Evolutionary conservation across 2,797 vertebrate genomes (phyloP).

Genomic region (Thalassophryne amazonica): DNA sequence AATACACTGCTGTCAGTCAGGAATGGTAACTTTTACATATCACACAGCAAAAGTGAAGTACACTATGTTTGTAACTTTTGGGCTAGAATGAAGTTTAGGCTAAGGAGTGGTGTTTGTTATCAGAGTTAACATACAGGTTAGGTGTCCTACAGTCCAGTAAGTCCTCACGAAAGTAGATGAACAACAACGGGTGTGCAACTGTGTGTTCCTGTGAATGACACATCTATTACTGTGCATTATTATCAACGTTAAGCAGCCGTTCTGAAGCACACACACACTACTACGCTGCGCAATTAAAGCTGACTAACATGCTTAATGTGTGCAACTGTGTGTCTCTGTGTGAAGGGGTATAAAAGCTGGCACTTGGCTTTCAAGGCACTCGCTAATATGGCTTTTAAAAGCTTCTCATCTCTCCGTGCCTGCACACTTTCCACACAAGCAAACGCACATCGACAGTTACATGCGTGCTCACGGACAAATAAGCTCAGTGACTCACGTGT

Average conservation of each 20-base stretch:
- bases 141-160: no score
- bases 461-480: conserved; percentile 4
- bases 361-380: conserved; percentile 66
- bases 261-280: conserved; percentile 14
- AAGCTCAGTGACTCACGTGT: conserved; percentile 17
- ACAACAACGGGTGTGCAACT: conserved; percentile 3
- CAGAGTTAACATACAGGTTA: no score
- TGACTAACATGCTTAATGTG: conserved; percentile 39
- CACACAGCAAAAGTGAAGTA: no score
- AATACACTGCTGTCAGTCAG: no score
- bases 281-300: conserved; percentile 55
- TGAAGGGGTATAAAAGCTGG: conserved; percentile 46
- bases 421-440: conserved; percentile 5
- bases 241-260: conserved; percentile 60
- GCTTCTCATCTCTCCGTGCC: conserved; percentile 27
- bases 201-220: conserved; percentile 53
- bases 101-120: no score
- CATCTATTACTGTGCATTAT: conserved; percentile 68
- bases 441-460: conserved; percentile 2
- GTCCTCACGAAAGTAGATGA: no score
- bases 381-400: conserved; percentile 61
- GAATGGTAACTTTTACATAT: no score
- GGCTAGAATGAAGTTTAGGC: no score
- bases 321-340: conserved; percentile 11
- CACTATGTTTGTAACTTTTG: no score